Evolutionary conservation across 2,888 invertebrate genomes (phyloP), one percentile per base, ranked within the genome.

Genomic region (Harpalus rubripes): DNA sequence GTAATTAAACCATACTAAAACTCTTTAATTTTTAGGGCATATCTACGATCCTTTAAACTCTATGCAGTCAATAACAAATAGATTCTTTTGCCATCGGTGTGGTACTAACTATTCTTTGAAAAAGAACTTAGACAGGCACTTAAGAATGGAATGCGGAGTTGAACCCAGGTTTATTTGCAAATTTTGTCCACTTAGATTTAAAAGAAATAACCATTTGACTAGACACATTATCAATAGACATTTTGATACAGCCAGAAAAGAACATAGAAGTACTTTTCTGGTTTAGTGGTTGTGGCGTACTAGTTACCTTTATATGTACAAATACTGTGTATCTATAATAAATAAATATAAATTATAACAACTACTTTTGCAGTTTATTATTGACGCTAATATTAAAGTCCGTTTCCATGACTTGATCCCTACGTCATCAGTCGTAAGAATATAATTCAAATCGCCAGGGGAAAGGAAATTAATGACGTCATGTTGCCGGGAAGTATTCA

Each of bases 171-270:
- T 93, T 92, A 95, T 94, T 93, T 80, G 80, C 22, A 61, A 15
- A 41, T 80, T 41, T 91, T 96, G 96, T 92, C 91, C 94, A 88
- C 95, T 95, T 92, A 93, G 94, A 88, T 96, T 96, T 87, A 95
- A 91, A 86, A 90, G 92, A 8, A 91, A 91, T n/a, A 92, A 92
- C 88, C 92, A 92, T 85, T 90, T 93, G 88, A 91, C 90, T 61
- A 89, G 90, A 1, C 91, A 91, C 85, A 88, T 78, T 15, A 0
- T n/a, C 5, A 39, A n/a, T 39, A 68, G 26, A 39, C 68, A 68
- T 15, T 22, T n/a, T 26, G 32, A 22, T 26, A 39, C 63, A 4
- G 39, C 22, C 22, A 63, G 18, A 32, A 59, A 59, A 12, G 12
- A 10, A 15, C 15, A 26, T 15, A 39, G 26, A 63, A 12, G 26